A percentile compares a stretch with the other conserved stretches of the same genome.
phyloP scores from a whole-genome alignment of 2,113 vertebrate genomes.

The Gambusia holbrooki region DNA sequence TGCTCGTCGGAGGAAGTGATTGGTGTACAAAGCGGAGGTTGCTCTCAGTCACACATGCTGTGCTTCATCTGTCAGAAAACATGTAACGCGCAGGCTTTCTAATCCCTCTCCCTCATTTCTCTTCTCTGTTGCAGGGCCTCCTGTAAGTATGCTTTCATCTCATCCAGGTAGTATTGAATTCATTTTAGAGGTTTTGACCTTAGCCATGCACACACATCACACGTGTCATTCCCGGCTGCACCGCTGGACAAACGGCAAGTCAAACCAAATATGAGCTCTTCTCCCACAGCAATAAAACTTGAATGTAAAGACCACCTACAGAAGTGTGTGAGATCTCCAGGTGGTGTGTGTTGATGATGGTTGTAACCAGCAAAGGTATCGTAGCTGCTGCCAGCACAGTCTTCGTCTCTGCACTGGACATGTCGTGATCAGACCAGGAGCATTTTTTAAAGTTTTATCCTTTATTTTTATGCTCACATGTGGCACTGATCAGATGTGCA shows the following conservation, averaged over 20 bases:
- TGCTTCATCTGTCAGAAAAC: slow-evolving; percentile 24
- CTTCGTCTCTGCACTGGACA: background rate
- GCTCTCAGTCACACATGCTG: slow-evolving; percentile 17
- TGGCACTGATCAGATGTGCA: slow-evolving; percentile 49
- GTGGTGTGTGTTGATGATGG: background rate
- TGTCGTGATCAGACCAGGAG: background rate
- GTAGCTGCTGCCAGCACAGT: background rate
- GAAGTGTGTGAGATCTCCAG: slow-evolving; percentile 16
- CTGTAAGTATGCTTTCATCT: slow-evolving; percentile 87
- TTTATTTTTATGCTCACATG: slow-evolving; percentile 15
- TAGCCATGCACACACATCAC: background rate
- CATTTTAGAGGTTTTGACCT: slow-evolving; percentile 10
- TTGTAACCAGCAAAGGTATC: background rate
- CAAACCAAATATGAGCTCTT: slow-evolving; percentile 15
- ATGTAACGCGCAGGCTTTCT: slow-evolving; percentile 23
- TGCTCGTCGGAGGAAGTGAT: slow-evolving; percentile 45
- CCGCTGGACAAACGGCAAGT: slow-evolving; percentile 6
- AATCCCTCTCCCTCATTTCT: slow-evolving; percentile 41
- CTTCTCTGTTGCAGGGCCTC: slow-evolving; percentile 90
- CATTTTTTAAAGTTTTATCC: background rate
- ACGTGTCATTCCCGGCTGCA: background rate
- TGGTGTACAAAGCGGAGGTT: slow-evolving; percentile 46
- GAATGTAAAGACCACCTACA: slow-evolving; percentile 55
- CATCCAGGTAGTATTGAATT: slow-evolving; percentile 67
- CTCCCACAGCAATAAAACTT: slow-evolving; percentile 33